Evolutionary conservation across 2,888 invertebrate genomes (phyloP).

Genomic region (Lamellibrachia columna): DNA sequence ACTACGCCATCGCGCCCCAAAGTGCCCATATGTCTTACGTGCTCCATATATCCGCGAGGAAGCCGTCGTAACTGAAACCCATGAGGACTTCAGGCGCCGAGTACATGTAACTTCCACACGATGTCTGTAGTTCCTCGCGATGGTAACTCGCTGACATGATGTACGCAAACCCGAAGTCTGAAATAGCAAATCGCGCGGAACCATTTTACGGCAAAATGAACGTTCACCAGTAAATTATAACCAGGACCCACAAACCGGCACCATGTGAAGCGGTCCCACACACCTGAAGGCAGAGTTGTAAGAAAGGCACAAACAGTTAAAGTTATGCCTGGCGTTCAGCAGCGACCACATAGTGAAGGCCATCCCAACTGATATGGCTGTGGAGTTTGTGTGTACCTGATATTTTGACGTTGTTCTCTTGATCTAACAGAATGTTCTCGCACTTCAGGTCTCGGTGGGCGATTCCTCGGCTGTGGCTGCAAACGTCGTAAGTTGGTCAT

Average conservation of each 20-base stretch:
- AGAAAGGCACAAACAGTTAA: too few species aligned
- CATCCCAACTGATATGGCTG: background rate
- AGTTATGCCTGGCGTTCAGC: too few species aligned
- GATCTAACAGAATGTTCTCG: constrained; percentile 73
- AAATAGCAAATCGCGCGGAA: constrained; percentile 56
- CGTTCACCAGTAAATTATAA: background rate
- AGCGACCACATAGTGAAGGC: background rate
- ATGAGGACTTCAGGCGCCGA: constrained; percentile 86
- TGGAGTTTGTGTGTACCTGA: background rate
- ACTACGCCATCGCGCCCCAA: background rate
- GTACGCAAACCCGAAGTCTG: constrained; percentile 92
- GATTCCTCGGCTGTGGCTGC: constrained; percentile 75
- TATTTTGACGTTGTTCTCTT: constrained; percentile 65
- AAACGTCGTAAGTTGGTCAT: background rate
- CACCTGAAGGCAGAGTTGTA: too few species aligned
- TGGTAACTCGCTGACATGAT: constrained; percentile 72
- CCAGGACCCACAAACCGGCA: too few species aligned
- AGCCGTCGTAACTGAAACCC: constrained; percentile 69
- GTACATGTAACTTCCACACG: constrained; percentile 86
- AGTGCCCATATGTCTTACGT: background rate
- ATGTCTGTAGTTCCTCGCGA: constrained; percentile 82
- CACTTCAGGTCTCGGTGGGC: constrained; percentile 86
- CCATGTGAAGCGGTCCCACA: too few species aligned
- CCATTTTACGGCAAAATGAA: background rate
- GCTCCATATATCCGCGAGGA: constrained; percentile 78